Base-by-base conservation (phyloP, 2,797 vertebrate species). In the Hephaestus fuliginosus region DNA sequence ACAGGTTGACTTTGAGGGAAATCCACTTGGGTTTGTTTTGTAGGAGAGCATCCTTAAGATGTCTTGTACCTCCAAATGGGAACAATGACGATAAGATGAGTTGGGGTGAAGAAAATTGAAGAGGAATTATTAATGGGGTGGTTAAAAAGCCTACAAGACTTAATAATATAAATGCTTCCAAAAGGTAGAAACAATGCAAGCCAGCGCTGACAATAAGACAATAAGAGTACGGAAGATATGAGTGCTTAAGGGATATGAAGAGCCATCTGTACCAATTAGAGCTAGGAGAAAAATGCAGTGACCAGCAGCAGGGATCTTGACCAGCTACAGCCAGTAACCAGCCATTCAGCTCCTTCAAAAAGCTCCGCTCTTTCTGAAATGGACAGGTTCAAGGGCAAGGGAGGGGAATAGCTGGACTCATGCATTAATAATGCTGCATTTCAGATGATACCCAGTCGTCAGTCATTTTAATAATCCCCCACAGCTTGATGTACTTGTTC, bases 381-480 rank as follows among this genome's bases (percentile, higher is more conserved):
- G 91, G 92, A 92, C 91, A 90, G 90, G 94, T 95, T 96, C 95
- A 96, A 96, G 96, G 96, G 94, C 96, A 94, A 88, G 86, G 80
- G 85, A 89, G 92, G 93, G 92, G 94, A 94, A 92, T 93, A 93
- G 93, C 93, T 88, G 93, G 94, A 93, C 91, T 95, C 95, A 95
- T 95, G 94, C 94, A 96, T 96, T 96, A 96, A 96, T 96, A 96
- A 96, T 95, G 94, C 71, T 84, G 93, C 87, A 89, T 96, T 95
- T 96, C 95, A 93, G 93, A 95, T 93, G 96, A 96, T 95, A 95
- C 90, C 87, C 93, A 95, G 93, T 96, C 95, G 94, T 96, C 95
- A 95, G 95, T 96, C 96, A 96, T 96, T 96, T 96, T 95, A 96
- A 95, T 96, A 95, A 96, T 96, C 96, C 94, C 95, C 95, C 95